These are phyloP conservation scores for Onychorhynchus coronatus DNA, from an alignment of 2,113 vertebrate genomes.

Conservation along the genomic window DNA sequence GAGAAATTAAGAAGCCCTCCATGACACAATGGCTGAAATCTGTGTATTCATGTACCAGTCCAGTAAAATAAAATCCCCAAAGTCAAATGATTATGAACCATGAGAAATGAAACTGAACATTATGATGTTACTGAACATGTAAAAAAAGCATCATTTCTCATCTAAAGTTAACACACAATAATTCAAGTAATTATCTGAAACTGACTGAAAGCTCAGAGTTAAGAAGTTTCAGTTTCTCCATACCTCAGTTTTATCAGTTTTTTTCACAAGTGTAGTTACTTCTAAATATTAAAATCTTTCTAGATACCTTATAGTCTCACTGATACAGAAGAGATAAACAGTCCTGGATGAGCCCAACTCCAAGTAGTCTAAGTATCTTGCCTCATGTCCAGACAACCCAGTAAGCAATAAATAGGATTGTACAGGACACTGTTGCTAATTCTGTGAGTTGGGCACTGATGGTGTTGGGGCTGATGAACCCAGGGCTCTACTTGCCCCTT, in stretches of 20 bases:
- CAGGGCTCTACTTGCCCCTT: neutral
- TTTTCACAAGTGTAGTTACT: neutral
- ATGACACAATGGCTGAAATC: neutral
- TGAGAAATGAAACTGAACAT: neutral
- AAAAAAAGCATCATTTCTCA: neutral
- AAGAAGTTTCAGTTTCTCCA: neutral
- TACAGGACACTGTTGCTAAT: neutral
- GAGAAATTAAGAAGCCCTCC: neutral
- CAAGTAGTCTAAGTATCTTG: neutral
- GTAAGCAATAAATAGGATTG: neutral
- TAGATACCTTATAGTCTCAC: neutral
- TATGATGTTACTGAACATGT: neutral
- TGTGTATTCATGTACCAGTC: neutral
- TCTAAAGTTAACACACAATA: neutral
- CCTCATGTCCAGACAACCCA: neutral
- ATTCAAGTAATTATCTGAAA: neutral
- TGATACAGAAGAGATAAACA: neutral
- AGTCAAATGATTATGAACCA: neutral
- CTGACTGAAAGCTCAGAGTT: neutral
- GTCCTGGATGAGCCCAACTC: neutral
- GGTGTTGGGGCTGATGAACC: neutral
- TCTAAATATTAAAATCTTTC: neutral
- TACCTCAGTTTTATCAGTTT: neutral
- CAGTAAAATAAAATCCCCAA: neutral
- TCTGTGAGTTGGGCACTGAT: neutral